Evolutionary conservation across 2,888 invertebrate species (phyloP).

Genomic region (Amiota minor): DNA sequence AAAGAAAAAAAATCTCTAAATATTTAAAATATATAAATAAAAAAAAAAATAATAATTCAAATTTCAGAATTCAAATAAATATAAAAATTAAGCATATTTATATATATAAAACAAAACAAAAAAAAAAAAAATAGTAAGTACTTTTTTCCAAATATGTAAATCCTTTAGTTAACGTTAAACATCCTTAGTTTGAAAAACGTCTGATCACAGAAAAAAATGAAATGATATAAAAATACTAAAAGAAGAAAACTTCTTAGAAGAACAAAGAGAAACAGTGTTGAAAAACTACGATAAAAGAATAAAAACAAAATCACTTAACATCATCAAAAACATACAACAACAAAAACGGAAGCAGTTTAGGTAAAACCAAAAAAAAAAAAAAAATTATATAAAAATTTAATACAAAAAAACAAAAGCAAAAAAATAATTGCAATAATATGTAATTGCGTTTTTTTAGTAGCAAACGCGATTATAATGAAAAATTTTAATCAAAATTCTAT

Average conservation of each 20-base stretch:
- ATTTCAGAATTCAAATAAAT: too few species aligned
- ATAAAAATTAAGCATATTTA: conserved; percentile 21
- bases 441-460: conserved; percentile 73
- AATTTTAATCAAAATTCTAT: conserved; percentile 53
- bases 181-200: conserved; percentile 71
- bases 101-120: conserved; percentile 7
- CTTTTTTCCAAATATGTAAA: background rate
- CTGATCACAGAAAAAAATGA: conserved; percentile 69
- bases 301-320: conserved; percentile 48
- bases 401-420: conserved; percentile 45
- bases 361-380: conserved; percentile 44
- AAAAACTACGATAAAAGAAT: conserved; percentile 48
- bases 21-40: conserved; percentile 8
- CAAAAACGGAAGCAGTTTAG: conserved; percentile 48
- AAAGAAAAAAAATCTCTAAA: conserved; percentile 9
- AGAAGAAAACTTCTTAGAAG: conserved; percentile 38
- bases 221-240: conserved; percentile 17
- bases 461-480: conserved; percentile 65
- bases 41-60: background rate
- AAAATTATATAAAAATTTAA: conserved; percentile 36
- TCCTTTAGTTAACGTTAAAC: conserved; percentile 52
- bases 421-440: conserved; percentile 41
- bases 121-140: conserved; percentile 3
- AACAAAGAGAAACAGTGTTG: conserved; percentile 46
- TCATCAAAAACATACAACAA: conserved; percentile 15